Base-by-base conservation (phyloP, 2,797 vertebrate species). In the Cryptoblepharus egeriae region DNA sequence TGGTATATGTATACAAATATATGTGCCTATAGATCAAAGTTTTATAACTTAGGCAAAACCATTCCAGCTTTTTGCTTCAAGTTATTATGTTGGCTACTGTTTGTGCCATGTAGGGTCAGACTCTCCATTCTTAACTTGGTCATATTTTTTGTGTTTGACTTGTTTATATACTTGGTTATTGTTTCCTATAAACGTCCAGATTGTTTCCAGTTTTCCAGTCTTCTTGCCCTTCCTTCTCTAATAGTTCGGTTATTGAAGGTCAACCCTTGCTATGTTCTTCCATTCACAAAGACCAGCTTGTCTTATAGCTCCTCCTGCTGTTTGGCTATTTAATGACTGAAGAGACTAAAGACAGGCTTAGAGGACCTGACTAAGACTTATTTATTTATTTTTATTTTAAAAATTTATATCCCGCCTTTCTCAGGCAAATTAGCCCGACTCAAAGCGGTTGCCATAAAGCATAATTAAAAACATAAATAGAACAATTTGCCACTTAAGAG, bases 301-400 rank as follows among this genome's bases (percentile, higher is more conserved):
- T 83, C 80, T 74, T 89, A 88, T 90, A 91, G 91, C 93, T 89
- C 93, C 94, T 92, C 37, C 94, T 95, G 79, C 91, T 89, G 93
- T 80, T 72, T 49, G 32, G 0, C 82, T 78, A 20, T 39, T 52
- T 55, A 57, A 67, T 57, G 65, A 52, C 12, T 4, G 57, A 52
- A 64, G 32, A n/a, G 39, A n/a, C n/a, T n/a, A n/a, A n/a, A n/a
- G n/a, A n/a, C n/a, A n/a, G n/a, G n/a, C n/a, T n/a, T n/a, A n/a
- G n/a, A n/a, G n/a, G n/a, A n/a, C n/a, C n/a, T n/a, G n/a, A n/a
- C n/a, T n/a, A n/a, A n/a, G n/a, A n/a, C n/a, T n/a, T n/a, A n/a
- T n/a, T n/a, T n/a, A n/a, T n/a, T n/a, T n/a, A n/a, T n/a, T n/a
- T n/a, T n/a, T n/a, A n/a, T n/a, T n/a, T n/a, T n/a, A n/a, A n/a